Conservation (phyloP, 2,888 invertebrate species). For the Thera britannica region DNA sequence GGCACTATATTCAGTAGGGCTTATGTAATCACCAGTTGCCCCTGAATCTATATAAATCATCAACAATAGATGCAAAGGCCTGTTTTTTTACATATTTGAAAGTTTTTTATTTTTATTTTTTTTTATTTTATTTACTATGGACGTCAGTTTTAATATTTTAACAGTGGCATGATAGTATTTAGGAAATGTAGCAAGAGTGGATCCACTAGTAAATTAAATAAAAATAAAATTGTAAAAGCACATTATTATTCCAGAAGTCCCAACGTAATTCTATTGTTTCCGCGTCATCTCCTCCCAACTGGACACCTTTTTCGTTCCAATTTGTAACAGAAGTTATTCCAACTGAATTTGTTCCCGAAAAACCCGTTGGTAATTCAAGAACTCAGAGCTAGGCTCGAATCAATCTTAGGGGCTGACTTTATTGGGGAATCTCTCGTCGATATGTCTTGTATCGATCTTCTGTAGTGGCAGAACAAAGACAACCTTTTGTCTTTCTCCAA, state of each 20-base stretch:
- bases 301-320: constrained; percentile 1
- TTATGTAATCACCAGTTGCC: no score
- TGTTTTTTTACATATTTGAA: no score
- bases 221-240: neutral
- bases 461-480: constrained; percentile 11
- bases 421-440: constrained; percentile 23
- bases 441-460: constrained; percentile 25
- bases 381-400: constrained; percentile 27
- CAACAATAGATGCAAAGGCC: no score
- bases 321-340: constrained; percentile 8
- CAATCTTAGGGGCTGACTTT: constrained; percentile 29
- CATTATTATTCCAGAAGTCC: neutral
- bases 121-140: no score
- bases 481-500: constrained; percentile 16
- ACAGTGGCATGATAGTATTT: no score
- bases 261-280: neutral
- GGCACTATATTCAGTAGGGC: no score
- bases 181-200: no score
- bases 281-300: neutral
- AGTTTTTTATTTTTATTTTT: no score
- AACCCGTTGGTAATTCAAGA: constrained; percentile 28
- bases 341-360: constrained; percentile 17
- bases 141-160: no score
- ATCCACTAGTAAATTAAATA: neutral
- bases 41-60: no score